Conservation (phyloP, 2,113 vertebrate genomes). For the Hyperopisus bebe region DNA sequence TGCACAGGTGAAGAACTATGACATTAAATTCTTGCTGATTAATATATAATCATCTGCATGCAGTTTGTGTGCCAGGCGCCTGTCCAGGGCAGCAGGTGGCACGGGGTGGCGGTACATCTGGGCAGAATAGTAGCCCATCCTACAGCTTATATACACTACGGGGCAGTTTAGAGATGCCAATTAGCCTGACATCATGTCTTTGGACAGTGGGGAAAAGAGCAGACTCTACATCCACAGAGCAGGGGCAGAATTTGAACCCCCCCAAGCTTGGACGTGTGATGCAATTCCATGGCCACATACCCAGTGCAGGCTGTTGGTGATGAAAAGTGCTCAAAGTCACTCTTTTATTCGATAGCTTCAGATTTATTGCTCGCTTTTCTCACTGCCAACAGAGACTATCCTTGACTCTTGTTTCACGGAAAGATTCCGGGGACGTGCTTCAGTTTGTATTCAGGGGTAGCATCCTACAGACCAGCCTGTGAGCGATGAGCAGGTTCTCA, state of each 20-base stretch:
- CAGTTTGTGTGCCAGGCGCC: background rate
- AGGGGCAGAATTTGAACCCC: background rate
- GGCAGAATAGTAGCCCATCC: background rate
- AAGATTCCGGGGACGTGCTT: background rate
- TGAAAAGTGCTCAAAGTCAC: background rate
- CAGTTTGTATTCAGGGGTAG: background rate
- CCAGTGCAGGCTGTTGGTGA: background rate
- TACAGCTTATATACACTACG: background rate
- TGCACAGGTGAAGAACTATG: background rate
- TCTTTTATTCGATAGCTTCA: background rate
- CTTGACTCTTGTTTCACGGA: background rate
- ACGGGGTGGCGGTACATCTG: background rate
- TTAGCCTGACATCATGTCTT: background rate
- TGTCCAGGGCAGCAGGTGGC: background rate
- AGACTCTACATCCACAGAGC: background rate
- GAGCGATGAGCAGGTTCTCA: constrained; percentile 12
- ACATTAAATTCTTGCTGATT: background rate
- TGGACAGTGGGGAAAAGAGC: background rate
- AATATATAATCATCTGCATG: background rate
- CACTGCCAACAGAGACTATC: background rate
- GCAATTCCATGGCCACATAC: background rate
- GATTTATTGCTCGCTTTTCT: background rate
- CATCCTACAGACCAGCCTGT: background rate
- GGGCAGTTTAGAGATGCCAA: background rate
- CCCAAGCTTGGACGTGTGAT: background rate